Percentiles rank a stretch among this genome's conserved stretches.
Conservation (phyloP, 2,113 vertebrate species). For the western clawed frog (Xenopus tropicalis) region UCB_Xtro_10.0 CM004445.2:110560001-110560500, state of each 20-base stretch:
- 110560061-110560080: constrained; percentile 39
- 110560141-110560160: constrained; percentile 11
- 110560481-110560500: too few relatives aligned
- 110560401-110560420: too few relatives aligned
- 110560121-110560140: constrained; percentile 20
- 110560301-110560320: background rate
- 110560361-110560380: background rate
- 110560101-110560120: constrained; percentile 37
- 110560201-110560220: constrained; percentile 34
- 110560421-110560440: too few relatives aligned
- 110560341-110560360: background rate
- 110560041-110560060: constrained; percentile 18
- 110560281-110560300: constrained; percentile 17
- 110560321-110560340: background rate
- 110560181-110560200: constrained; percentile 27
- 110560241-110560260: constrained; percentile 2
- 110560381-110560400: background rate
- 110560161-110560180: constrained; percentile 5
- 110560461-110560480: too few relatives aligned
- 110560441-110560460: too few relatives aligned
- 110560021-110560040: constrained; percentile 36
- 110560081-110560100: constrained; percentile 41
- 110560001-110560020: constrained; percentile 28
- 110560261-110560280: background rate
- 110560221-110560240: constrained; percentile 26